These are phyloP conservation scores for Holocentrus rufus DNA, from an alignment of 2,797 vertebrate species.

Conservation along the genomic window DNA sequence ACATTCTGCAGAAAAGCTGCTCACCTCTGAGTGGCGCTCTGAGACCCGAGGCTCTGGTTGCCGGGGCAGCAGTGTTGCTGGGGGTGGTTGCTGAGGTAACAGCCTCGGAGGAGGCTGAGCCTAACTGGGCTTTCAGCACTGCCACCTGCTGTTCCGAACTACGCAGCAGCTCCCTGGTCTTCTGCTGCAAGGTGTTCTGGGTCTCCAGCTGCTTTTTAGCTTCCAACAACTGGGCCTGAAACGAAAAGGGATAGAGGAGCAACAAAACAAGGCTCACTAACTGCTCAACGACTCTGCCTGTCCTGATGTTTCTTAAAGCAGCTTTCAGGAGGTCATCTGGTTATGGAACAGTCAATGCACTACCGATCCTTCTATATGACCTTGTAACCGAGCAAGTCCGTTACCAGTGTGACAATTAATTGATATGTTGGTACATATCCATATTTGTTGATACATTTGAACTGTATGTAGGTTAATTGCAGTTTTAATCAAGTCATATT, in stretches of 20 bases:
- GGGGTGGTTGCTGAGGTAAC: not conserved
- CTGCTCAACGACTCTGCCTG: too few species aligned
- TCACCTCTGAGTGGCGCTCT: slow-evolving; percentile 71
- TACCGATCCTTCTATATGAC: too few species aligned
- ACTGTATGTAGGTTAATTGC: too few species aligned
- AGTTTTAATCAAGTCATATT: too few species aligned
- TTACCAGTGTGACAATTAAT: too few species aligned
- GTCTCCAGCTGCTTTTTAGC: slow-evolving; percentile 92
- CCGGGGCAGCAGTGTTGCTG: slow-evolving; percentile 48
- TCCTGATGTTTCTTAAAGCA: too few species aligned
- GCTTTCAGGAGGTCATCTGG: too few species aligned
- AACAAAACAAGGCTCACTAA: too few species aligned
- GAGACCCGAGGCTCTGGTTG: slow-evolving; percentile 51
- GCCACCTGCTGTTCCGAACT: slow-evolving; percentile 88
- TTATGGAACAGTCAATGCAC: too few species aligned
- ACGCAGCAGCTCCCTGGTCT: slow-evolving; percentile 91
- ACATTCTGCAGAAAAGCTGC: not conserved
- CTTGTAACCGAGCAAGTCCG: too few species aligned
- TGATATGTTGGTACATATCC: too few species aligned
- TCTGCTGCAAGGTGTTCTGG: slow-evolving; percentile 87
- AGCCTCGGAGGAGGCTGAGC: slow-evolving; percentile 69
- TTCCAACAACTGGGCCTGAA: slow-evolving; percentile 87
- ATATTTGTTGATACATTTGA: too few species aligned
- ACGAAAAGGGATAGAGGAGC: not conserved
- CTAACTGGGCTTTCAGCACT: slow-evolving; percentile 84